Evolutionary conservation across 1,140 invertebrate genomes (phyloP).

Genomic region (Drepana arcuata): DNA sequence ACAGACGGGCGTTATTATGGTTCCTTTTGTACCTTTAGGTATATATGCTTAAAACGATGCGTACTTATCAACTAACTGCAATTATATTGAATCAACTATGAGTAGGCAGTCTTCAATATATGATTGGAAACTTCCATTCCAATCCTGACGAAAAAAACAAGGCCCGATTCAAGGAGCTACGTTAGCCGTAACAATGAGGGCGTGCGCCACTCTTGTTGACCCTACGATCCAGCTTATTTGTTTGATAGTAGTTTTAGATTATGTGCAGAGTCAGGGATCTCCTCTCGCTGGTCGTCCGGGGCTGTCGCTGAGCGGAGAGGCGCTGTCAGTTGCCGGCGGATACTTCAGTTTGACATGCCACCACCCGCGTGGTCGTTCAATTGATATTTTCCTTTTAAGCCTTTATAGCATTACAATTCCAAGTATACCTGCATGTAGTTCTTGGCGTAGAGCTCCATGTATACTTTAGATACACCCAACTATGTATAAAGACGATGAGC

Average conservation of each 20-base stretch:
- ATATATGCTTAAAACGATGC: no score
- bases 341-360: conserved; percentile 32
- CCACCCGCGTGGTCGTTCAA: conserved; percentile 26
- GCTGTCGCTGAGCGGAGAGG: conserved; percentile 22
- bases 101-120: no score
- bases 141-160: conserved; percentile 12
- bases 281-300: conserved; percentile 20
- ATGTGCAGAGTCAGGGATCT: conserved; percentile 11
- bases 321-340: conserved; percentile 32
- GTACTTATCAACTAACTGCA: no score
- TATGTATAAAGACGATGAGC: no score
- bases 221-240: conserved; percentile 17
- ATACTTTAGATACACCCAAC: no score
- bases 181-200: conserved; percentile 24
- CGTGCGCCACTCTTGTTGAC: conserved; percentile 12
- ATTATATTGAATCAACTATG: no score
- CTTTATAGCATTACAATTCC: background rate
- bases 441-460: background rate
- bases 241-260: background rate
- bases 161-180: conserved; percentile 35
- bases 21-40: no score
- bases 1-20: no score
- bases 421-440: background rate
- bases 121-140: background rate
- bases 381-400: conserved; percentile 3